Conservation (phyloP, 2,113 vertebrate genomes). For the Bos taurus region ARS-UCD2.0 NC_037328.1:6557001-6557500, state of each 20-base stretch:
- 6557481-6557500: background rate
- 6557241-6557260: background rate
- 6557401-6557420: background rate
- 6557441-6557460: background rate
- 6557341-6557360: background rate
- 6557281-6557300: background rate
- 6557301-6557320: background rate
- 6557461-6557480: background rate
- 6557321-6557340: background rate
- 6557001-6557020: background rate
- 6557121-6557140: background rate
- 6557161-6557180: background rate
- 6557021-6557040: background rate
- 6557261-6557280: background rate
- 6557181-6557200: background rate
- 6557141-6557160: background rate
- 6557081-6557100: background rate
- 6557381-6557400: background rate
- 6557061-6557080: background rate
- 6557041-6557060: background rate
- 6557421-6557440: accelerated
- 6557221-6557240: background rate
- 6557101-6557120: background rate
- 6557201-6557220: background rate
- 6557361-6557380: background rate